Base-by-base conservation (phyloP, 2,888 invertebrate genomes). In the Pandemis heparana region DNA sequence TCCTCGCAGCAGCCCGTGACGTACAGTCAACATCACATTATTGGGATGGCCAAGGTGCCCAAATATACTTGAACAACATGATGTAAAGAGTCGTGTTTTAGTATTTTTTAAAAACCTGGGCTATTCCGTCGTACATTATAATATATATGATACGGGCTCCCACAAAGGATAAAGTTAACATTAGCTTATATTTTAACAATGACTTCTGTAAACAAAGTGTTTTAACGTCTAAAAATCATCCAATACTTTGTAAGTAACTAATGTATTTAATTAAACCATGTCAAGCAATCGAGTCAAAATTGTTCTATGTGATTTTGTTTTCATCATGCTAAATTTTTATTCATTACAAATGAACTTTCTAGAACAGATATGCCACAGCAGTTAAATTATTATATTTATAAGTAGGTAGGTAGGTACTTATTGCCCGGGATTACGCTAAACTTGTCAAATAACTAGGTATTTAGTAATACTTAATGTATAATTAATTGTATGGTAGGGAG, bases 401-500 rank as follows among this genome's bases (percentile, higher is more conserved):
- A 53, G 53, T 18, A 18, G n/a, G 9, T 8, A 18, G 18, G 53
- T 18, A 18, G n/a, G 9, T 8, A 18, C 53, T 18, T 18, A 53
- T 18, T n/a, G 53, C 53, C 18, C 9, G 18, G 53, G 16, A 53
- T 53, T 10, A 53, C 18, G 10, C 18, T 23, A 23, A 56, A 56
- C 39, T 60, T 41, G 64, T 65, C 38, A 69, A 48, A 60, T 59
- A 23, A 59, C 64, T 59, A 23, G 32, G 64, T 64, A 64, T 69
- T 48, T 32, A 63, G 53, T 60, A 41, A 72, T 18, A 39, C 62
- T 53, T 67, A 61, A 32, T 41, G 61, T 41, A 14, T 53, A 62
- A 72, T 73, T 64, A 67, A 72, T 73, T 64, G 53, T 53, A 60
- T 69, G 39, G 48, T 51, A 48, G 59, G 53, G 59, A 46, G 23